phyloP scores from a whole-genome alignment of 2,113 vertebrate species.

The Donacobius atricapilla region DNA sequence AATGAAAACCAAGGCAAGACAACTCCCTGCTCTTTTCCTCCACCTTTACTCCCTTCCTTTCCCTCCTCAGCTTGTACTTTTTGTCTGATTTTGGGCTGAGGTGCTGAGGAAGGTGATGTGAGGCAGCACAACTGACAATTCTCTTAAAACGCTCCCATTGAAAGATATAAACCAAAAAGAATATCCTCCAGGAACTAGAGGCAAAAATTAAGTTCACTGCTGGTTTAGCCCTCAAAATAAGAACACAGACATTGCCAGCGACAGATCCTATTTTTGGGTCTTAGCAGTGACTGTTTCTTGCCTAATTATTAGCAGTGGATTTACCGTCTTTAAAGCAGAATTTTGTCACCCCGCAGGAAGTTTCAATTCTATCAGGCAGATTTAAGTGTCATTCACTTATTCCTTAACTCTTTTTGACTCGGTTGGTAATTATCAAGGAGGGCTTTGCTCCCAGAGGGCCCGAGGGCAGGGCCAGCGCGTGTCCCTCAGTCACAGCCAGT shows the following conservation, averaged over 20 bases:
- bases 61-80: not conserved
- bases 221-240: not conserved
- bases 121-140: not conserved
- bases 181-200: not conserved
- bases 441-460: not conserved
- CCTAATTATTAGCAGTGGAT: conserved; percentile 26
- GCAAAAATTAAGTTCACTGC: not conserved
- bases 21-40: not conserved
- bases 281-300: not conserved
- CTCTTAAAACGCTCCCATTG: not conserved
- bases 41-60: not conserved
- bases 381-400: not conserved
- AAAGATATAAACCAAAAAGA: not conserved
- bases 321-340: conserved; percentile 37
- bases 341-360: conserved; percentile 39
- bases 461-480: not conserved
- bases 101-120: not conserved
- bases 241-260: not conserved
- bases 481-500: not conserved
- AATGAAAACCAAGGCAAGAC: not conserved
- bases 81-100: not conserved
- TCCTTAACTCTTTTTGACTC: not conserved
- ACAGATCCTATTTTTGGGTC: not conserved
- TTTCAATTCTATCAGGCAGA: conserved; percentile 1
- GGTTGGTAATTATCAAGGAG: not conserved